These are phyloP conservation scores for Pyrochroa serraticornis DNA, from an alignment of 2,888 invertebrate genomes.

Conservation along the genomic window DNA sequence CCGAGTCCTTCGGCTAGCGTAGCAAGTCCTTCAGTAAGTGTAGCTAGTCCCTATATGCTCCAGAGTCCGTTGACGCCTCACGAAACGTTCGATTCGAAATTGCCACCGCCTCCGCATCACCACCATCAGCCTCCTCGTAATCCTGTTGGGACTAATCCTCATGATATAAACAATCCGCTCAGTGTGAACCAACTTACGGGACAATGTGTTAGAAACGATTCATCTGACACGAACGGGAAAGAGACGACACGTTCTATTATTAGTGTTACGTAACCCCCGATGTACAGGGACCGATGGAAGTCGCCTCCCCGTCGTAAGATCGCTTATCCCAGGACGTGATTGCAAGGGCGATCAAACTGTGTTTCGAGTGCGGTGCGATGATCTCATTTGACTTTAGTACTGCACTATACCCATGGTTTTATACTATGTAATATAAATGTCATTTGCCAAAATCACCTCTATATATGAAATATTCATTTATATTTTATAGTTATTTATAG, in stretches of 20 bases:
- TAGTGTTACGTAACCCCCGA: conserved; percentile 57
- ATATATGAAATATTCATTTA: conserved; percentile 44
- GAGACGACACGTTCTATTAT: conserved; percentile 56
- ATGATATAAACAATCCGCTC: conserved; percentile 90
- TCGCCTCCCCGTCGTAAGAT: not conserved
- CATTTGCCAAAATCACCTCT: conserved; percentile 60
- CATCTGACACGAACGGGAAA: conserved; percentile 52
- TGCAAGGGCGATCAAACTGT: conserved; percentile 19
- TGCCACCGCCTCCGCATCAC: conserved; percentile 57
- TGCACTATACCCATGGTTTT: conserved; percentile 42
- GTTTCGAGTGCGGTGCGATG: conserved; percentile 47
- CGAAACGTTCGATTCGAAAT: conserved; percentile 54
- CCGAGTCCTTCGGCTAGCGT: conserved; percentile 80
- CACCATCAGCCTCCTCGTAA: conserved; percentile 62
- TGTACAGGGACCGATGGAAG: not conserved
- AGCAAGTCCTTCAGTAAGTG: conserved; percentile 68
- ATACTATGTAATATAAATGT: conserved; percentile 61
- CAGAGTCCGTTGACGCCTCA: conserved; percentile 59
- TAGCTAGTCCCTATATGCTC: conserved; percentile 66
- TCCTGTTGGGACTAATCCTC: conserved; percentile 89
- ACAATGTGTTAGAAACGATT: conserved; percentile 60
- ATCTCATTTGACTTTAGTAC: conserved; percentile 52
- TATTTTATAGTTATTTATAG: conserved; percentile 45
- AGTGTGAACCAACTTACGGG: conserved; percentile 90
- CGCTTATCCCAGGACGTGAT: not conserved